Conservation (phyloP, 2,113 vertebrate species). For the Setophaga coronata region DNA sequence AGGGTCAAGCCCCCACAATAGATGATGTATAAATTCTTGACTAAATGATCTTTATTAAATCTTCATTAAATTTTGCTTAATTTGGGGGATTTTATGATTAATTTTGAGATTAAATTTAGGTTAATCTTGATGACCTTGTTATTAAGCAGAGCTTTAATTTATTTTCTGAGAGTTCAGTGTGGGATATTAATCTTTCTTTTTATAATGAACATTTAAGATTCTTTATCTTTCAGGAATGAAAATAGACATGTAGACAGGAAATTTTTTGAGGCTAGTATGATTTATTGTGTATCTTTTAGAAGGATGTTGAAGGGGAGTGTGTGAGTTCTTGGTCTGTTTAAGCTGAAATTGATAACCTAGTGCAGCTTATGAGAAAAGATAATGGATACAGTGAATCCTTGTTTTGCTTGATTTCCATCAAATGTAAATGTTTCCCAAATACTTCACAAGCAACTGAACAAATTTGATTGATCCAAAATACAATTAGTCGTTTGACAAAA, state of each 20-base stretch:
- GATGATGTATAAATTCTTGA: neutral
- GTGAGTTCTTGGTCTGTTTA: neutral
- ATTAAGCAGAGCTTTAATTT: neutral
- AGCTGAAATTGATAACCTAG: neutral
- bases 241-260: neutral
- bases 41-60: neutral
- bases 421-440: neutral
- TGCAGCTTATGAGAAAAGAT: neutral
- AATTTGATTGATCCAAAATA: neutral
- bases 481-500: neutral
- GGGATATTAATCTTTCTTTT: neutral
- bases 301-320: neutral
- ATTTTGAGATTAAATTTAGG: slow-evolving; percentile 1
- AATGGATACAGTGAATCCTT: neutral
- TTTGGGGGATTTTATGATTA: neutral
- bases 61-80: neutral
- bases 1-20: neutral
- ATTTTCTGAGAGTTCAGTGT: neutral
- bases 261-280: neutral
- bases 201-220: slow-evolving; percentile 19
- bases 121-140: slow-evolving; percentile 5
- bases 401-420: neutral
- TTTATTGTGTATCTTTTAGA: neutral
- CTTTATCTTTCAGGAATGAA: slow-evolving; percentile 1
- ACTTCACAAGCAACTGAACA: neutral